A percentile compares a stretch with the other conserved stretches of the same genome.
Evolutionary conservation across 2,797 vertebrate species (phyloP).

Genomic region (Neostethus bicornis): DNA sequence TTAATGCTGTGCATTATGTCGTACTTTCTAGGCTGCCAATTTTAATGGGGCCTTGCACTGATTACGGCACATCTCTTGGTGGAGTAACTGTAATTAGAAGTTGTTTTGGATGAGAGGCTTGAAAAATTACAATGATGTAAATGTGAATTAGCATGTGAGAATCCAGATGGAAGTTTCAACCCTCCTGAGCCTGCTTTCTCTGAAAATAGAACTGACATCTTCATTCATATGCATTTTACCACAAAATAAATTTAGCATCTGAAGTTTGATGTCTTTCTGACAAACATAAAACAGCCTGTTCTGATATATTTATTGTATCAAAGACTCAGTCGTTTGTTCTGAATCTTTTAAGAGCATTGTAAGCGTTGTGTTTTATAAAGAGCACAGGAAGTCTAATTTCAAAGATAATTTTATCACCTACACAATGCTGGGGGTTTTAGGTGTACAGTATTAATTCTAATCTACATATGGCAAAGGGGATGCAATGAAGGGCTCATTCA

Average conservation of each 20-base stretch:
- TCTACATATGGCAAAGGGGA: conserved; percentile 28
- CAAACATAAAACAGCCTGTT: conserved; percentile 7
- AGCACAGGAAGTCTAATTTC: conserved; percentile 16
- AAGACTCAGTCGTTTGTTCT: neutral
- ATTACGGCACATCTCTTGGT: conserved; percentile 34
- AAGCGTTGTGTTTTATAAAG: conserved; percentile 12
- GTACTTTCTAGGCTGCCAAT: conserved; percentile 27
- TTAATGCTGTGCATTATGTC: conserved; percentile 10
- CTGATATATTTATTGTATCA: neutral
- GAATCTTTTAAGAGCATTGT: neutral
- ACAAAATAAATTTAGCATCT: conserved; percentile 8
- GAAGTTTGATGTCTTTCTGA: conserved; percentile 12
- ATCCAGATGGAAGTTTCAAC: conserved; percentile 24
- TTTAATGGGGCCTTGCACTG: conserved; percentile 33
- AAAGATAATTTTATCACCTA: conserved; percentile 17
- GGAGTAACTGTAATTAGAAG: conserved; percentile 47
- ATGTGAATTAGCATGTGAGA: conserved; percentile 45
- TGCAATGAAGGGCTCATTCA: conserved; percentile 22
- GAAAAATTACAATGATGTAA: conserved; percentile 43
- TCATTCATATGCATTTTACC: conserved; percentile 3
- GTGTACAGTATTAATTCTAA: conserved; percentile 21
- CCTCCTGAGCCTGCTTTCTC: conserved; percentile 12
- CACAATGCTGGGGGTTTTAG: conserved; percentile 7
- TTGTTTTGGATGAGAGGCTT: conserved; percentile 43
- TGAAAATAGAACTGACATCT: conserved; percentile 31